Conservation (phyloP, 2,113 vertebrate species). For the Carlito syrichta region DNA sequence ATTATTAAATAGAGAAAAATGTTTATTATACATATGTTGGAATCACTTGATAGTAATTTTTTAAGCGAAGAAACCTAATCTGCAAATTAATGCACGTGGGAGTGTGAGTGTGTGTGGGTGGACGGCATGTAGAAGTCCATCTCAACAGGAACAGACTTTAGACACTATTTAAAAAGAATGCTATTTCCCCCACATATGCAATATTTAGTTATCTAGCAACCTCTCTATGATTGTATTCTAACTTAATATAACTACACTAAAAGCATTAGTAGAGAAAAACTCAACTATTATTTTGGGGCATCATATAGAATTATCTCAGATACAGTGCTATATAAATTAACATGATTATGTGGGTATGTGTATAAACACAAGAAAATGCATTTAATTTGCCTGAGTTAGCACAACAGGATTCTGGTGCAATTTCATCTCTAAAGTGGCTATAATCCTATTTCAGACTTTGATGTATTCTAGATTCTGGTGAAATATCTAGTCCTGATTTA, state of each 20-base stretch:
- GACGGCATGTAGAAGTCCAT: background rate
- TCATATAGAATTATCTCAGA: background rate
- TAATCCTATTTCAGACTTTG: background rate
- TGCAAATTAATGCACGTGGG: background rate
- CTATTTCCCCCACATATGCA: background rate
- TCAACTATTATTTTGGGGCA: background rate
- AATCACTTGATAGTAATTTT: background rate
- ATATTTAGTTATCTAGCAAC: background rate
- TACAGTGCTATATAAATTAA: background rate
- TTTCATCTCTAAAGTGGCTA: background rate
- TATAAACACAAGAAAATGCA: background rate
- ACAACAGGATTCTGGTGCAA: background rate
- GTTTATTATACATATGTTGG: background rate
- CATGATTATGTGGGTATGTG: background rate
- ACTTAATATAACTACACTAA: background rate
- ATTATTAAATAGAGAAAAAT: background rate
- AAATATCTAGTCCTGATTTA: background rate
- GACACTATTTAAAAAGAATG: background rate
- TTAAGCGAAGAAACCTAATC: background rate
- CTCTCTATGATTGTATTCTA: background rate
- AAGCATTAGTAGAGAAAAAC: background rate
- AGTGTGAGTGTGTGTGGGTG: background rate
- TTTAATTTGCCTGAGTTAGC: background rate
- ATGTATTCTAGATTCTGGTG: background rate
- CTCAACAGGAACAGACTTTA: background rate